Percentiles rank a stretch among this genome's conserved stretches.
phyloP scores from a whole-genome alignment of 2,888 invertebrate species.

The Shargacucullia verbasci region DNA sequence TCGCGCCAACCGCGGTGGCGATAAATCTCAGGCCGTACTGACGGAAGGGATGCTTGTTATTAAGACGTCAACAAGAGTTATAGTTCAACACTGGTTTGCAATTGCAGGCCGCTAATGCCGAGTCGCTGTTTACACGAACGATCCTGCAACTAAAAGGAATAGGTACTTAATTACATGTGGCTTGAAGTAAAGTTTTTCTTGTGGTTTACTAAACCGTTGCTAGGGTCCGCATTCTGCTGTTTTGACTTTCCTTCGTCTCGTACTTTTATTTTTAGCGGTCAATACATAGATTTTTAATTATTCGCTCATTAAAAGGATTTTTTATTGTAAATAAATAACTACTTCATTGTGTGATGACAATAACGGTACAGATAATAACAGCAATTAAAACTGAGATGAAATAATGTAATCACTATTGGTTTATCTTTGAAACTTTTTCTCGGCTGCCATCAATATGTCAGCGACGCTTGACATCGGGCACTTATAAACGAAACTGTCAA shows the following conservation, averaged over 20 bases:
- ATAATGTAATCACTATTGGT: conserved; percentile 56
- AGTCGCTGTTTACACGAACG: conserved; percentile 46
- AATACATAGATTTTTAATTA: not conserved
- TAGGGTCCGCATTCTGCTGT: too few species aligned
- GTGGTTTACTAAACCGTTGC: too few species aligned
- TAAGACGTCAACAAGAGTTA: conserved; percentile 72
- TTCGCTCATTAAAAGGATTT: conserved; percentile 2
- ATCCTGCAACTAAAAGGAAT: conserved; percentile 38
- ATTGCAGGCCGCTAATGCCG: conserved; percentile 55
- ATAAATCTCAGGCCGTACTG: conserved; percentile 63
- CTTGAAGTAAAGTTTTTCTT: too few species aligned
- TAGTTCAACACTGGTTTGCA: conserved; percentile 58
- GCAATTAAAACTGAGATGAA: conserved; percentile 48
- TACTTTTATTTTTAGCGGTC: too few species aligned
- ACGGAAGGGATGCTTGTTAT: conserved; percentile 67
- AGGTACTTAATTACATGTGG: too few species aligned
- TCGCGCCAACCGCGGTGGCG: conserved; percentile 33
- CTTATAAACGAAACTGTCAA: conserved; percentile 57
- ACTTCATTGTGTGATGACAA: conserved; percentile 38
- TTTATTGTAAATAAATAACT: conserved; percentile 14
- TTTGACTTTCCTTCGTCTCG: too few species aligned
- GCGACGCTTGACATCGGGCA: conserved; percentile 51
- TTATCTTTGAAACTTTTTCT: conserved; percentile 69
- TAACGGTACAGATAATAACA: conserved; percentile 47
- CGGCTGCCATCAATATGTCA: conserved; percentile 62